phyloP scores from a whole-genome alignment of 1,140 invertebrate species.

The Drosophila pruinosa region DNA sequence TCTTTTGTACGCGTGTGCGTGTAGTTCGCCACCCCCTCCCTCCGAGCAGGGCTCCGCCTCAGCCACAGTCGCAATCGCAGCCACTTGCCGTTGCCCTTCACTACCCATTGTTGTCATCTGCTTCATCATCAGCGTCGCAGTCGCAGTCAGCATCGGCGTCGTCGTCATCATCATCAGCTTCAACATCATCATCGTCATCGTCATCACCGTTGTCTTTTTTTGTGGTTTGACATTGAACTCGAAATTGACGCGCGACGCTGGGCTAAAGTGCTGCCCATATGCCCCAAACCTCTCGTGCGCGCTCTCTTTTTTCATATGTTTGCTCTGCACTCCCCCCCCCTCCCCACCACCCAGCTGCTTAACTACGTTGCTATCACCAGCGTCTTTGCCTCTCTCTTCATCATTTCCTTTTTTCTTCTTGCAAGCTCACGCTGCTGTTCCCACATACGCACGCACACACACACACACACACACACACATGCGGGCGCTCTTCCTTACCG shows the following conservation, averaged over 20 bases:
- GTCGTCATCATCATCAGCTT: constrained; percentile 13
- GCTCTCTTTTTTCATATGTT: constrained; percentile 1
- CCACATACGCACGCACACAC: constrained; percentile 22
- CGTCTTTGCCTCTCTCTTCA: neutral
- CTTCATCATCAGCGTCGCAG: neutral
- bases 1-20: constrained; percentile 3
- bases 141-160: constrained; percentile 8
- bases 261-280: constrained; percentile 55
- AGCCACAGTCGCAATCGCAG: neutral
- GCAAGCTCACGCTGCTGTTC: constrained; percentile 19
- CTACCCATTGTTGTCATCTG: neutral
- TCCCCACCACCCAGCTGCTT: neutral
- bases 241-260: constrained; percentile 75
- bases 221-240: constrained; percentile 82
- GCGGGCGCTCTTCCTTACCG: constrained; percentile 20
- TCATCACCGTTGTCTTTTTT: constrained; percentile 48
- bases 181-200: constrained; percentile 16
- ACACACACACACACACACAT: neutral
- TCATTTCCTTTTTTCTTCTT: neutral
- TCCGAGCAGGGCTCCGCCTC: neutral
- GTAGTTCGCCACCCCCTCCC: neutral
- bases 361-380: neutral
- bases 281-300: neutral
- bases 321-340: constrained; percentile 6
- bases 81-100: neutral